These are phyloP conservation scores for Penaeus indicus DNA, from an alignment of 1,140 invertebrate genomes.

Conservation along the genomic window DNA sequence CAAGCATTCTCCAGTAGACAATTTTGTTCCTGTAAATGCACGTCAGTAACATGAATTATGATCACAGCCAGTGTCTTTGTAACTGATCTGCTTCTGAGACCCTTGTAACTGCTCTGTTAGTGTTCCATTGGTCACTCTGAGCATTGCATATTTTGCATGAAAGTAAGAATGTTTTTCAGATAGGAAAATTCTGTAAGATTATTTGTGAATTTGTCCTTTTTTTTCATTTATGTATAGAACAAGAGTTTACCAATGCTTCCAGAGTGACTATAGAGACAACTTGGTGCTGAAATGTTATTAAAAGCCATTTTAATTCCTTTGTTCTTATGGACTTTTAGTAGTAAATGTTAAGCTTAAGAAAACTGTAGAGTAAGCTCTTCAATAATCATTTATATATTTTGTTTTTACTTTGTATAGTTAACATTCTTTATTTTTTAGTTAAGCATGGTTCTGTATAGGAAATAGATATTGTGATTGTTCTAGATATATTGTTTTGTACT, in stretches of 20 bases:
- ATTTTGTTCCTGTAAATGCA: too few relatives aligned
- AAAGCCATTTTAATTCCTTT: constrained; percentile 7
- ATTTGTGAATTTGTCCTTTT: constrained; percentile 20
- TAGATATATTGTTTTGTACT: too few relatives aligned
- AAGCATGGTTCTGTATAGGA: too few relatives aligned
- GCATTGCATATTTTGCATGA: constrained; percentile 54
- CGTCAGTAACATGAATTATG: not conserved
- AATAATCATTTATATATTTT: too few relatives aligned
- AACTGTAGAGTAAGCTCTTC: too few relatives aligned
- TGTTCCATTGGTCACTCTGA: constrained; percentile 49
- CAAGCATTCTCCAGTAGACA: too few relatives aligned
- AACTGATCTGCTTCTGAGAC: constrained; percentile 60
- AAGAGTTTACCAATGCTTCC: not conserved
- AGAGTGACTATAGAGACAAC: constrained; percentile 37
- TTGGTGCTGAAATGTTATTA: not conserved
- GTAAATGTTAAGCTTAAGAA: too few relatives aligned
- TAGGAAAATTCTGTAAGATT: constrained; percentile 32
- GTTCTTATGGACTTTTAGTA: not conserved
- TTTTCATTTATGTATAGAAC: constrained; percentile 4
- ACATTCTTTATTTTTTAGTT: too few relatives aligned
- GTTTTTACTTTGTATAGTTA: too few relatives aligned
- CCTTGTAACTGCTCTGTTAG: constrained; percentile 47
- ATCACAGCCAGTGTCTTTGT: not conserved
- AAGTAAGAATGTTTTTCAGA: not conserved
- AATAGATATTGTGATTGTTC: too few relatives aligned